Conservation (phyloP, 2,888 invertebrate genomes). For the Charanyca ferruginea region DNA sequence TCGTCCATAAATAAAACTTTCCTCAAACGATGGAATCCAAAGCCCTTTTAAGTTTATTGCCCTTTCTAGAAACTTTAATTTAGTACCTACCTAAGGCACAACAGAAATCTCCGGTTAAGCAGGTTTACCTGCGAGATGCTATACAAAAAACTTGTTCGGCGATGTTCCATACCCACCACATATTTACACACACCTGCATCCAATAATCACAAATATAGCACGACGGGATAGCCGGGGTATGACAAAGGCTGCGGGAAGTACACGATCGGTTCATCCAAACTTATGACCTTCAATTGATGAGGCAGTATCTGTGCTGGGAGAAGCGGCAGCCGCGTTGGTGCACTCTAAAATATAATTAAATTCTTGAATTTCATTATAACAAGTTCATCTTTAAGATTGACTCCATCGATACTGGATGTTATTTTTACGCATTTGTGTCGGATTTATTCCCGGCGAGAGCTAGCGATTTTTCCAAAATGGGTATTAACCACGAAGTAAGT, state of each 20-base stretch:
- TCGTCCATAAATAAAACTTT: not conserved
- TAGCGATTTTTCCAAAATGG: no score
- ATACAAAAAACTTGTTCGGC: not conserved
- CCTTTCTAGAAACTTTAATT: not conserved
- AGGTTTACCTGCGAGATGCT: not conserved
- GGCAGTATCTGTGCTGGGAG: slow-evolving; percentile 78
- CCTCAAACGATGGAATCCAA: not conserved
- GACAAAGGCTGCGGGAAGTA: slow-evolving; percentile 85
- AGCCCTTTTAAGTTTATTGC: not conserved
- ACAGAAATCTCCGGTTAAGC: not conserved
- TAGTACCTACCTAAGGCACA: not conserved
- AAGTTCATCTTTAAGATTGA: no score
- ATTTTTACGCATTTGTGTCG: no score
- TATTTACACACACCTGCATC: not conserved
- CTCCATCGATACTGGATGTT: no score
- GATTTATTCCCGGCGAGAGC: not conserved
- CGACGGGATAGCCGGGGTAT: slow-evolving; percentile 83
- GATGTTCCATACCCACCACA: not conserved
- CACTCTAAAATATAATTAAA: slow-evolving; percentile 38
- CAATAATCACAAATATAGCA: slow-evolving; percentile 76
- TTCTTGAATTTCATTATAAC: not conserved
- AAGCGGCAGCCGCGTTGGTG: slow-evolving; percentile 51
- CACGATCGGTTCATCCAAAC: slow-evolving; percentile 75
- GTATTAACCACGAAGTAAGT: no score
- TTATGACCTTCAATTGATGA: slow-evolving; percentile 76